Evolutionary conservation across 2,797 vertebrate species (phyloP).

Genomic region (Trachops cirrhosus): DNA sequence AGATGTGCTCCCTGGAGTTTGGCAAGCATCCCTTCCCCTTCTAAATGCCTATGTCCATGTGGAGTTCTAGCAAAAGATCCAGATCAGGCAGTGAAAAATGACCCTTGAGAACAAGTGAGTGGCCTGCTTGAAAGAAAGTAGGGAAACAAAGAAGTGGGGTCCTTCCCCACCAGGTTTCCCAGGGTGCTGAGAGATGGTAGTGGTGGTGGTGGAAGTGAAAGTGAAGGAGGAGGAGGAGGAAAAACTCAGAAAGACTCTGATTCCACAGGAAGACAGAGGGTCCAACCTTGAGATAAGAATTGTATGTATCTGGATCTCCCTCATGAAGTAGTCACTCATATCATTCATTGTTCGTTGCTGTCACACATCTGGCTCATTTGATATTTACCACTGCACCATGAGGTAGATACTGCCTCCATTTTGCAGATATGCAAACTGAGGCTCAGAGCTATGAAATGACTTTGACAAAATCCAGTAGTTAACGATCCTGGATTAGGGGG

Average conservation of each 20-base stretch:
- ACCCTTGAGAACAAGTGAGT: background rate
- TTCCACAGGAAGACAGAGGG: background rate
- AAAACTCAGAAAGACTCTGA: background rate
- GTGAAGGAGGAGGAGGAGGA: background rate
- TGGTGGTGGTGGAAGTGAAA: no score
- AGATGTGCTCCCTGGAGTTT: background rate
- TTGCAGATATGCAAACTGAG: background rate
- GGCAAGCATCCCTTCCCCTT: background rate
- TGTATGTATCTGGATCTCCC: background rate
- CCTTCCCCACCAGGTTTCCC: background rate
- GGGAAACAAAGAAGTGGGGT: background rate
- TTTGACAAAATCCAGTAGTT: background rate
- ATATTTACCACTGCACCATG: background rate
- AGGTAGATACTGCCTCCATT: background rate
- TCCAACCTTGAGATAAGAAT: background rate
- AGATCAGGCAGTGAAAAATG: background rate
- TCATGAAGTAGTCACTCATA: rapidly evolving
- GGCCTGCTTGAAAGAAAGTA: background rate
- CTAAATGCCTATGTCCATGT: background rate
- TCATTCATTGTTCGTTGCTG: background rate
- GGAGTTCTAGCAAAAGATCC: background rate
- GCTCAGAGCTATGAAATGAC: background rate
- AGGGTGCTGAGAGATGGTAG: background rate
- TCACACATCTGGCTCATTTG: background rate
- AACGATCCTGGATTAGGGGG: background rate